Evolutionary conservation across 1,140 invertebrate species (phyloP), one percentile per base, ranked within the genome.

Genomic region (Himalopsyche phryganea): DNA sequence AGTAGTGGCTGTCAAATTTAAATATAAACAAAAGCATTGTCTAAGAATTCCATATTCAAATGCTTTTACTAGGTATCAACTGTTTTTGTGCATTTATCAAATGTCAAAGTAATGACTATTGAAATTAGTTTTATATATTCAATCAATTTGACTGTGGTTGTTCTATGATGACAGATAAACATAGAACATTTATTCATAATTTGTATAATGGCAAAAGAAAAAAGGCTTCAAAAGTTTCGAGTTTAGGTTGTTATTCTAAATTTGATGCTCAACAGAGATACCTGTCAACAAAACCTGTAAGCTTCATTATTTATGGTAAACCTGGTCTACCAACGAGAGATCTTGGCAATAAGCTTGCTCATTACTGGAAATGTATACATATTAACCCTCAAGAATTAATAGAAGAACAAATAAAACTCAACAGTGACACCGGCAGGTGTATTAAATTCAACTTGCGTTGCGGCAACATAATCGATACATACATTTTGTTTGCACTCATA

Each of bases 301-400:
- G 71, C 28, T 84, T 80, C 58, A 60, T 81, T 23, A 77, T 84
- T 61, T 57, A 83, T 17, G 78, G 81, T 0, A 84, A 84, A 73
- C 79, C 81, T 3, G 80, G 76, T 2, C 65, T 78, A n/a, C 77
- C 77, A 36, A 66, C 71, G 11, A 68, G 69, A 44, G 63, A 71
- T 33, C 64, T 85, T 6, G 82, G 79, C 11, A 76, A 76, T 65
- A 66, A 72, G 28, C 66, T 85, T 17, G 73, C 82, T 0, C 74
- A 80, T 45, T 74, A 76, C 58, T 73, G 77, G 58, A 77, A 79
- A 13, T 81, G 81, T 61, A 65, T 83, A 14, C 73, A 82, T 50
- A 70, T 85, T n/a, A 80, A 79, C 32, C 81, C 82, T 5, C 68
- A 71, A 66, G 73, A 68, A 61, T 63, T 83, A 11, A 65, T 85